A percentile compares a stretch with the other conserved stretches of the same genome.
Conservation (phyloP, 2,797 vertebrate genomes). For the Syngnathus acus region DNA sequence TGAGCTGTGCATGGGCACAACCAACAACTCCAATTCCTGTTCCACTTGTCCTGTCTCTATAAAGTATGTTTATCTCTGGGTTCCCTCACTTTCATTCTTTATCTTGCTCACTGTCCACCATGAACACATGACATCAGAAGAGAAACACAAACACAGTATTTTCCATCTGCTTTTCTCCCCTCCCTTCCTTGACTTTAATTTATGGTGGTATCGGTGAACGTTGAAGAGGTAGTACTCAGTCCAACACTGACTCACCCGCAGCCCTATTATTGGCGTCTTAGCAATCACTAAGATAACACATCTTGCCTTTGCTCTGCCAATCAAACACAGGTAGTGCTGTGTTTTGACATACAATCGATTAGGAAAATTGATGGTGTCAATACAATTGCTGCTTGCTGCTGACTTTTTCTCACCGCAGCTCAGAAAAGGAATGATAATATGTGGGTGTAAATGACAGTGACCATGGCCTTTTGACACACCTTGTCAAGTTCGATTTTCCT, state of each 20-base stretch:
- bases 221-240: constrained; percentile 19
- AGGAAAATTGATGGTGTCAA: constrained; percentile 44
- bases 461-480: constrained; percentile 60
- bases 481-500: constrained; percentile 88
- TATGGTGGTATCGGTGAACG: constrained; percentile 1
- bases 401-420: constrained; percentile 34
- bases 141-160: constrained; percentile 2
- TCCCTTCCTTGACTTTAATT: constrained; percentile 7
- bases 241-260: constrained; percentile 19
- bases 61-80: not conserved
- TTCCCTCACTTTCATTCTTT: not conserved
- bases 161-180: not conserved
- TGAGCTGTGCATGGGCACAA: not conserved
- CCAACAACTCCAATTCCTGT: not conserved
- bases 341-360: constrained; percentile 25
- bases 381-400: constrained; percentile 34
- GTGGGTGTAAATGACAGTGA: not conserved
- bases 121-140: not conserved
- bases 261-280: constrained; percentile 28
- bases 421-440: constrained; percentile 15
- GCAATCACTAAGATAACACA: constrained; percentile 24
- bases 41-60: not conserved
- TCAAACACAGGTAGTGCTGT: constrained; percentile 13
- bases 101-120: not conserved
- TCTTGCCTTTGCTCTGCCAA: constrained; percentile 23